Base-by-base conservation (phyloP, 2,113 vertebrate species). In the Camelus dromedarius region DNA sequence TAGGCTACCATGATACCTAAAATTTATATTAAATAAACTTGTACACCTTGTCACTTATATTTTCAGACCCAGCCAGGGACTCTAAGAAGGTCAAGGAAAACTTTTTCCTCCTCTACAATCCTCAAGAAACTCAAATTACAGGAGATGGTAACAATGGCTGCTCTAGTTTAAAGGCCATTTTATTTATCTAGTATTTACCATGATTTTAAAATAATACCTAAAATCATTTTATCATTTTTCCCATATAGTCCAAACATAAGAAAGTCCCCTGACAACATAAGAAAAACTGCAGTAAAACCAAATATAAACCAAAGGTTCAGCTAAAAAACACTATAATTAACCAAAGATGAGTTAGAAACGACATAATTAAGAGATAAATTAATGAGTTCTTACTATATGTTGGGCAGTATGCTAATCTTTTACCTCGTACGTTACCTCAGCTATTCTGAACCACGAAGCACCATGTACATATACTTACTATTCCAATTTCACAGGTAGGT, bases 41-140 rank as follows among this genome's bases (percentile, higher is more conserved):
- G 30, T 66, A 67, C 75, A 35, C 24, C 50, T 83, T 90, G 9
- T 58, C 58, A 56, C 77, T 83, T 76, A 84, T 46, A 76, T 69
- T 90, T 95, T 77, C 69, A 95, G 66, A 86, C 28, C 15, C 35
- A 86, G 46, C 3, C 28, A 95, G 30, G 30, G 66, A 73, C n/a
- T 19, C 54, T 72, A 35, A 73, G n/a, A 73, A 35, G 30, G 48
- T n/a, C 2, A 8, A 52, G 18, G 56, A 95, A 80, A 46, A 35
- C 38, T 54, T 54, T 58, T 88, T 62, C 32, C 26, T 28, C 26
- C 62, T 28, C 38, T 50, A 56, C 22, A 48, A 95, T 76, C 77
- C 86, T 98, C 42, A 96, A 98, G 93, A 90, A 97, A 96, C 64
- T 94, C 87, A 97, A 96, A 81, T 95, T 86, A 96, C 98, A 96